These are phyloP conservation scores for Leptarthrus brevirostris DNA, from an alignment of 2,888 invertebrate genomes.

Conservation along the genomic window DNA sequence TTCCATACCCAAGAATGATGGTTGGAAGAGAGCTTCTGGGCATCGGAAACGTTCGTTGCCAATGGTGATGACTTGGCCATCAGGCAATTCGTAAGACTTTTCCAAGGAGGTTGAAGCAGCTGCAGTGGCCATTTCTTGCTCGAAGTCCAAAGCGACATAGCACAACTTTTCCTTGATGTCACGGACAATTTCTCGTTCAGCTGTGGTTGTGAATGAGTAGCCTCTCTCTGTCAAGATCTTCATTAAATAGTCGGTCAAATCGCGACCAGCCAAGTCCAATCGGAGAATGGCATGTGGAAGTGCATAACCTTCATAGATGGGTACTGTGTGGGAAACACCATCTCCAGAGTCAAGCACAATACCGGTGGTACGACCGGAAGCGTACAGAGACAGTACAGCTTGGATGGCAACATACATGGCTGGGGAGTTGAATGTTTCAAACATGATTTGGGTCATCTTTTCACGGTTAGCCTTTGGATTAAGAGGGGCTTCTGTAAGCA, in stretches of 20 bases:
- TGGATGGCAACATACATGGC: conserved; percentile 93
- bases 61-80: conserved; percentile 93
- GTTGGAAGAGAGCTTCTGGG: conserved; percentile 94
- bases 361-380: conserved; percentile 97
- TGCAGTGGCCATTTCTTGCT: conserved; percentile 95
- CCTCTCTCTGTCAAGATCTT: conserved; percentile 93
- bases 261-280: conserved; percentile 92
- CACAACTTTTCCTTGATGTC: conserved; percentile 96
- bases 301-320: conserved; percentile 72
- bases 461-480: conserved; percentile 92
- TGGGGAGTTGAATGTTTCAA: conserved; percentile 88
- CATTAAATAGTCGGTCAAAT: conserved; percentile 94
- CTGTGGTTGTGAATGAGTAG: conserved; percentile 91
- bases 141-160: conserved; percentile 91
- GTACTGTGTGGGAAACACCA: conserved; percentile 96
- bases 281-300: conserved; percentile 90
- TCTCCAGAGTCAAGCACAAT: conserved; percentile 96
- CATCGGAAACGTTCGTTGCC: conserved; percentile 95
- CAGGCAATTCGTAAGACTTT: conserved; percentile 95
- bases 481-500: conserved; percentile 87
- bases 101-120: conserved; percentile 92
- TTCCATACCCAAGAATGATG: conserved; percentile 87
- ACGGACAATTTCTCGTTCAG: conserved; percentile 93
- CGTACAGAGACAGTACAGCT: conserved; percentile 91
- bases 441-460: conserved; percentile 91